Conservation (phyloP, 1,140 invertebrate genomes). For the Zaprionus kolodkinae region DNA sequence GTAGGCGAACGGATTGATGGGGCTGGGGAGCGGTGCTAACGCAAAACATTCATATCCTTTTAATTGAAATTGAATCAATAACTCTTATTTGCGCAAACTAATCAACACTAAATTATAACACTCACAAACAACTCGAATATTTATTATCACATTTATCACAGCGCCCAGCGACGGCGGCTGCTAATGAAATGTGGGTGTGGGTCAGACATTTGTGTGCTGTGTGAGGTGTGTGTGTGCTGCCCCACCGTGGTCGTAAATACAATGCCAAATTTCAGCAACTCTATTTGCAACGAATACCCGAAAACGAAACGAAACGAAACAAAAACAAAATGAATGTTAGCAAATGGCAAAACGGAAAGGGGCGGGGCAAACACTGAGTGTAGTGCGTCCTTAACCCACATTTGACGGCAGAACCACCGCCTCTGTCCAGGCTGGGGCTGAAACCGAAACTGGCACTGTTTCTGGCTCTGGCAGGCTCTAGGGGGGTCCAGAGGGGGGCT, state of each 20-base stretch:
- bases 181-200: conserved; percentile 62
- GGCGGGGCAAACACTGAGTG: conserved; percentile 64
- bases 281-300: conserved; percentile 69
- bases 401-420: conserved; percentile 43
- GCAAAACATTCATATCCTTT: conserved; percentile 77
- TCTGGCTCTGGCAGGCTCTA: neutral
- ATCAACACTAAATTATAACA: conserved; percentile 83
- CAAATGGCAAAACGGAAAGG: conserved; percentile 34
- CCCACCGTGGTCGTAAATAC: conserved; percentile 40
- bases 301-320: conserved; percentile 58
- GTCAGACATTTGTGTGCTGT: conserved; percentile 54
- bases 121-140: conserved; percentile 81
- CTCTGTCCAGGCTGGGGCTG: conserved; percentile 15
- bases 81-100: conserved; percentile 82
- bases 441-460: conserved; percentile 30
- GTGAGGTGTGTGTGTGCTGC: conserved; percentile 31
- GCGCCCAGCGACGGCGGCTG: conserved; percentile 41
- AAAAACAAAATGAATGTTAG: conserved; percentile 60
- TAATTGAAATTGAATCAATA: conserved; percentile 82
- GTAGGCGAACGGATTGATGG: conserved; percentile 40
- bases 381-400: conserved; percentile 72
- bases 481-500: neutral
- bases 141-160: conserved; percentile 81
- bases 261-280: conserved; percentile 81
- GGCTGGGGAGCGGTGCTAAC: conserved; percentile 40